Percentiles rank a stretch among this genome's conserved stretches.
Conservation (phyloP, 2,797 vertebrate genomes). For the Falco peregrinus region DNA sequence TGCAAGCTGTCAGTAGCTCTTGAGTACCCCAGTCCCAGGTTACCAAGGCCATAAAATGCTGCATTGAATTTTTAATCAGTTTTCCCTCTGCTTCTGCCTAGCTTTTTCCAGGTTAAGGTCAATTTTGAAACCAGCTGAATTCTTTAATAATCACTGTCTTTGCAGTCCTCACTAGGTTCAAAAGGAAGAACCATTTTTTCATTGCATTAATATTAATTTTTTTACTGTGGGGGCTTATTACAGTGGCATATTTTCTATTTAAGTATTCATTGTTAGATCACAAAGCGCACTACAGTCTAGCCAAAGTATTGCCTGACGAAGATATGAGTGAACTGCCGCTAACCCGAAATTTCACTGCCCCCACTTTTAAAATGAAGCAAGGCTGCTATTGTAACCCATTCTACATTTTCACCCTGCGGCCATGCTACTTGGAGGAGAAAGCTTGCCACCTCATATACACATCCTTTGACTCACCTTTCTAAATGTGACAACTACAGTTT, state of each 20-base stretch:
- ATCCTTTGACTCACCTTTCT: slow-evolving; percentile 52
- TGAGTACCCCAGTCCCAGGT: slow-evolving; percentile 41
- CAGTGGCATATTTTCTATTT: slow-evolving; percentile 61
- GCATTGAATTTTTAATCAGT: slow-evolving; percentile 67
- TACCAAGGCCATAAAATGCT: slow-evolving; percentile 18
- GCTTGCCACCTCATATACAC: not conserved
- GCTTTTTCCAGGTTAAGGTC: slow-evolving; percentile 71
- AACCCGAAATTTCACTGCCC: not conserved
- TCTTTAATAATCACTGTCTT: slow-evolving; percentile 55
- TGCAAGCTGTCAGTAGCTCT: slow-evolving; percentile 18
- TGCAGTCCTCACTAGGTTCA: slow-evolving; percentile 51
- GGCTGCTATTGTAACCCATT: not conserved
- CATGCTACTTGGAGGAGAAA: not conserved
- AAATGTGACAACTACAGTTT: slow-evolving; percentile 2
- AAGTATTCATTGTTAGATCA: slow-evolving; percentile 62
- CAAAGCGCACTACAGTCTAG: not conserved
- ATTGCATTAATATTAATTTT: slow-evolving; percentile 71
- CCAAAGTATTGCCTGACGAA: slow-evolving; percentile 18
- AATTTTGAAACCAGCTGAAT: slow-evolving; percentile 48
- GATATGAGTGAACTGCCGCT: not conserved
- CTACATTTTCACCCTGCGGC: not conserved
- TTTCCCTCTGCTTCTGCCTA: slow-evolving; percentile 43
- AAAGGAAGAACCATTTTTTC: slow-evolving; percentile 55
- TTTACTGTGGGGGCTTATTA: slow-evolving; percentile 65
- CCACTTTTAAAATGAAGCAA: not conserved